phyloP scores from a whole-genome alignment of 2,113 vertebrate species.

The Vulpes lagopus region DNA sequence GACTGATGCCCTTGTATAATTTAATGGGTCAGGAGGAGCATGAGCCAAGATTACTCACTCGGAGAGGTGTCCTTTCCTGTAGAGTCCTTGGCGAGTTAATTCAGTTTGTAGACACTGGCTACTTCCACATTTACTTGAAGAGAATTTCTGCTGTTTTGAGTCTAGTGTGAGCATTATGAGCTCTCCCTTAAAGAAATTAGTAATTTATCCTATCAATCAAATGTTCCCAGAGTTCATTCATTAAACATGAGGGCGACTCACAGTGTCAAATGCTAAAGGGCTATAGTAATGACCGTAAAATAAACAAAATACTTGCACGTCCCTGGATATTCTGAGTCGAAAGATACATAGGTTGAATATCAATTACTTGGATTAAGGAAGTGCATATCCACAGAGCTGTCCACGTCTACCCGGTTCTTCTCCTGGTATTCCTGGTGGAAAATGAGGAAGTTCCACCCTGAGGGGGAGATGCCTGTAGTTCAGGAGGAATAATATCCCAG shows the following conservation, averaged over 20 bases:
- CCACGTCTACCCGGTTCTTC: not conserved
- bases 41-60: not conserved
- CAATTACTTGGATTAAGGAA: not conserved
- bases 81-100: not conserved
- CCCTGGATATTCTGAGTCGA: not conserved
- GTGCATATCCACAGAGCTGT: not conserved
- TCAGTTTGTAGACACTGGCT: not conserved
- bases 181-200: not conserved
- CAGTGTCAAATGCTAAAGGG: not conserved
- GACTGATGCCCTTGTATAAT: slow-evolving; percentile 37
- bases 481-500: not conserved
- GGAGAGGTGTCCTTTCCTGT: not conserved
- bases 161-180: not conserved
- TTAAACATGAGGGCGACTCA: not conserved
- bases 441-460: not conserved
- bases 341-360: not conserved
- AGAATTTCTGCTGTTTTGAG: not conserved
- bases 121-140: not conserved
- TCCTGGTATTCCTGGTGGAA: not conserved
- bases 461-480: not conserved
- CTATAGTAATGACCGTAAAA: not conserved
- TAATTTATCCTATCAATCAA: not conserved
- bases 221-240: not conserved
- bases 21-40: slow-evolving; percentile 67
- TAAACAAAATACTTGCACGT: not conserved